These are phyloP conservation scores for Chaenocephalus aceratus DNA, from an alignment of 2,113 vertebrate genomes.

Conservation along the genomic window DNA sequence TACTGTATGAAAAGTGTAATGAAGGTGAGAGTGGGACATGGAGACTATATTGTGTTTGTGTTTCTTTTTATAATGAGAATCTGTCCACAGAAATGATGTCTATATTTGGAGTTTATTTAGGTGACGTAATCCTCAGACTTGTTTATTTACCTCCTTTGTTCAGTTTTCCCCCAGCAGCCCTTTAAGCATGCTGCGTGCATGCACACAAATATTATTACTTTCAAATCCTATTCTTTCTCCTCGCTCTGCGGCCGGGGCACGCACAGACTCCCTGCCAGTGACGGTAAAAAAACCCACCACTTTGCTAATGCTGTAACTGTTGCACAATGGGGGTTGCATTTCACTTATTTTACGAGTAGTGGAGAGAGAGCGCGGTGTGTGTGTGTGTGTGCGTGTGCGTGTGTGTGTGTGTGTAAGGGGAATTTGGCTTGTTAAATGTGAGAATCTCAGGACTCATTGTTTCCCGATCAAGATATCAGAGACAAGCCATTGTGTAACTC, in stretches of 20 bases:
- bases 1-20: too few species aligned
- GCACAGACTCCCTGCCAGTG: constrained; percentile 58
- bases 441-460: constrained; percentile 62
- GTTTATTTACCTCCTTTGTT: constrained; percentile 47
- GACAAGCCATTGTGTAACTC: constrained; percentile 30
- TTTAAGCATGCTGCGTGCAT: constrained; percentile 27
- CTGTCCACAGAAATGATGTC: constrained; percentile 40
- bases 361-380: constrained; percentile 42
- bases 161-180: constrained; percentile 10
- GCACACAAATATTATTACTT: constrained; percentile 42
- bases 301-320: constrained; percentile 63
- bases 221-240: constrained; percentile 51
- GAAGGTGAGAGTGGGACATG: too few species aligned
- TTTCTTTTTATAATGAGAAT: constrained; percentile 15
- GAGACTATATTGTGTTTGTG: too few species aligned
- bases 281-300: constrained; percentile 44
- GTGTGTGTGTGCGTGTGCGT: too few species aligned
- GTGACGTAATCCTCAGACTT: constrained; percentile 17
- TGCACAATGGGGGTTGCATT: constrained; percentile 74
- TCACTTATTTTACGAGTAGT: constrained; percentile 73
- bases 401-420: constrained; percentile 29
- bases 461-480: constrained; percentile 46
- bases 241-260: constrained; percentile 40
- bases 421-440: constrained; percentile 71
- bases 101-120: not conserved